A percentile compares a stretch with the other conserved stretches of the same genome.
These are phyloP conservation scores for Rynchops niger DNA, from an alignment of 2,113 vertebrate species.

Conservation along the genomic window DNA sequence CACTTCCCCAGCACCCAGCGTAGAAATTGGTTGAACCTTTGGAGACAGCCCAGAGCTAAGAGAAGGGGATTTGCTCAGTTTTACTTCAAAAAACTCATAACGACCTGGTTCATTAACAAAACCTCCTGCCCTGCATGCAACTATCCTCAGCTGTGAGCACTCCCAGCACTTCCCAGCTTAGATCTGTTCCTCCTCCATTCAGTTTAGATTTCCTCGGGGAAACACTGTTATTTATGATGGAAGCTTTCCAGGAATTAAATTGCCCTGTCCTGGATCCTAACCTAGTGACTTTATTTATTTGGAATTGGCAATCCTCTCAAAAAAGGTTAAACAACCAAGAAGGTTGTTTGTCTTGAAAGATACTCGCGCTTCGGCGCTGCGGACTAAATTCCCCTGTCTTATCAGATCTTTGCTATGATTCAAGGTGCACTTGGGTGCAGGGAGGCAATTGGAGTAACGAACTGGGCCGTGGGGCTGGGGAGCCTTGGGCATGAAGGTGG, in stretches of 20 bases:
- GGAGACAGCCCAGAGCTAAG: not conserved
- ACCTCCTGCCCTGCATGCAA: accelerated
- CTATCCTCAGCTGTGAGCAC: not conserved
- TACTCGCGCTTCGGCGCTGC: accelerated
- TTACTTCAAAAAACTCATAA: not conserved
- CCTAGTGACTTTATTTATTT: not conserved
- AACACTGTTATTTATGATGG: not conserved
- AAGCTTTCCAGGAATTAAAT: not conserved
- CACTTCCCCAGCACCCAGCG: not conserved
- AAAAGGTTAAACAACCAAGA: not conserved
- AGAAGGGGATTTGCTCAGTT: not conserved
- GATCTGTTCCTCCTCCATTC: not conserved
- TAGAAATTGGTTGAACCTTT: not conserved
- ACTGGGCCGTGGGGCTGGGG: accelerated
- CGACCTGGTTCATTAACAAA: not conserved
- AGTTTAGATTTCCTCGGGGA: not conserved
- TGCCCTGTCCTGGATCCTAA: not conserved
- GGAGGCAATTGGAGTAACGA: accelerated
- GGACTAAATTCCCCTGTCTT: accelerated
- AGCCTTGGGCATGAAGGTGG: not conserved
- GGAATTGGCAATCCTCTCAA: not conserved
- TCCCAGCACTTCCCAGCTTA: not conserved
- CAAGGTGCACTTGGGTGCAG: not conserved
- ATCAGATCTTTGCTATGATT: not conserved
- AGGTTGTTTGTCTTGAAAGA: not conserved